phyloP scores from a whole-genome alignment of 2,797 vertebrate genomes.

The Sibirionetta formosa region DNA sequence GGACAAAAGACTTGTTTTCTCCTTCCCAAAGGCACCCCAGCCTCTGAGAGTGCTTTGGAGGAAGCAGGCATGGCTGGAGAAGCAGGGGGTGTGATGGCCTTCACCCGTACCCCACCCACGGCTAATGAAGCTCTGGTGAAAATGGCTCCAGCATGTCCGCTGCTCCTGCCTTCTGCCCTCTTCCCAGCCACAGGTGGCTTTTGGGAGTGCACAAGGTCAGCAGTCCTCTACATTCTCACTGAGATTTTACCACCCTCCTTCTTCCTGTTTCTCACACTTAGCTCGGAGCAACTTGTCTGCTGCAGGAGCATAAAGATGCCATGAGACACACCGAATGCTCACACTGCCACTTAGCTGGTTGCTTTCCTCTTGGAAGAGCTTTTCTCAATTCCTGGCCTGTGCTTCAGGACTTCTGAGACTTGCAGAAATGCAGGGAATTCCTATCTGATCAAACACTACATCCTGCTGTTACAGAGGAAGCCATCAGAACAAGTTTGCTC shows the following conservation, averaged over 20 bases:
- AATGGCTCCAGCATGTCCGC: fast-evolving
- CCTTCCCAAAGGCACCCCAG: not conserved
- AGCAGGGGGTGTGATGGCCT: not conserved
- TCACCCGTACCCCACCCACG: not conserved
- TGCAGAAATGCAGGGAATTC: not conserved
- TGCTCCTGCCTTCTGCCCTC: not conserved
- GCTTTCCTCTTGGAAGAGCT: not conserved
- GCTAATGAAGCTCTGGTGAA: not conserved
- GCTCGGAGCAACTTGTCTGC: not conserved
- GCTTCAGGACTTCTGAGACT: not conserved
- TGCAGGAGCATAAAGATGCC: not conserved
- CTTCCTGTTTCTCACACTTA: not conserved
- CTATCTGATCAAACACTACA: not conserved
- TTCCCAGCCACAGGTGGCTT: not conserved
- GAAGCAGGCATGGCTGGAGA: not conserved
- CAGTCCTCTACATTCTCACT: not conserved
- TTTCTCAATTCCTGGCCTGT: not conserved
- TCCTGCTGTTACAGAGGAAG: not conserved
- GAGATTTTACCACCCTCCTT: not conserved
- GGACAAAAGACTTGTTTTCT: not conserved
- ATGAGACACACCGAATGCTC: not conserved
- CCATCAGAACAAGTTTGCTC: not conserved
- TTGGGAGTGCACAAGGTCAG: not conserved
- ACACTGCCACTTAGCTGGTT: not conserved
- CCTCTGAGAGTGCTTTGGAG: not conserved